Evolutionary conservation across 2,888 invertebrate genomes (phyloP), one percentile per base, ranked within the genome.

Genomic region (Lagria hirta): DNA sequence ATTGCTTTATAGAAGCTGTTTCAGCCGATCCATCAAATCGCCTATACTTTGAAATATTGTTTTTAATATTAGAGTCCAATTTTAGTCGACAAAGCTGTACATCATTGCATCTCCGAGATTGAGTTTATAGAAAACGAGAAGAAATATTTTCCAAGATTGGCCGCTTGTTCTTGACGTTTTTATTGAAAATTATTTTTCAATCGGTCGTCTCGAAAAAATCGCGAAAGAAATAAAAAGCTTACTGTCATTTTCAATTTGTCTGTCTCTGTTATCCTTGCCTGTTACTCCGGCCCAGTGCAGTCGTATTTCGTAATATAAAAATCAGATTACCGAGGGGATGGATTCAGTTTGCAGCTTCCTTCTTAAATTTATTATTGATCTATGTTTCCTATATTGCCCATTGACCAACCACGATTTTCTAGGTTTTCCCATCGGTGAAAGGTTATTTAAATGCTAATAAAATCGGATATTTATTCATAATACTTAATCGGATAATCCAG

Each of bases 131-230:
- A 56, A 54, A 43, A 54, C 42, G 43, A 48, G 45, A 42, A 51
- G 58, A 60, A 58, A 62, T 63, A 62, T 64, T 59, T n/a, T 62
- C 56, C 51, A 54, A 56, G 58, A 60, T 61, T 53, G 53, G 49
- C 60, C 64, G 54, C 60, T 64, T 64, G 63, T 58, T 61, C 61
- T 46, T 64, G 65, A 64, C 65, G 61, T 61, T 64, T 65, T 65
- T 65, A 65, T 65, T 65, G 65, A 64, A 64, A 64, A 65, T 65
- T 62, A 62, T 61, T 61, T 62, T 62, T 62, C 62, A 60, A 58
- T 61, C 58, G 58, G 48, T 41, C 50, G 50, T 49, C 51, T 37
- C 51, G 52, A 59, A 58, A 57, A 58, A 58, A 57, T 57, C 52
- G 52, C 48, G 38, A 49, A 49, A 51, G 56, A 60, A 55, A 60